Evolutionary conservation across 2,113 vertebrate species (phyloP).

Genomic region (Empidonax traillii): DNA sequence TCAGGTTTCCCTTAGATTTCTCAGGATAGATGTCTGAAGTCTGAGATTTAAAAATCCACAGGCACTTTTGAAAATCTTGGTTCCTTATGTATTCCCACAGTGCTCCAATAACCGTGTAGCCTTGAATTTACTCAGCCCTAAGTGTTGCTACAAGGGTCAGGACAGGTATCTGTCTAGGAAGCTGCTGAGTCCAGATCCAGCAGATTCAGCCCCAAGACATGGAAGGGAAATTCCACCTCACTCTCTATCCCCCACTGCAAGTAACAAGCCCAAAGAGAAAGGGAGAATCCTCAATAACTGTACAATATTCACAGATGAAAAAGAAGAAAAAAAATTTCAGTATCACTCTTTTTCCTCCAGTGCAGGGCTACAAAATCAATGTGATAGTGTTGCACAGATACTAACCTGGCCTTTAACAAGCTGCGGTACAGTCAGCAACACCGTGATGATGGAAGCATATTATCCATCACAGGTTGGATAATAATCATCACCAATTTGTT

Average conservation of each 20-base stretch:
- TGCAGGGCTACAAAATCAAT: not conserved
- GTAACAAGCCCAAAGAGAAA: not conserved
- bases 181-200: not conserved
- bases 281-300: not conserved
- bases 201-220: not conserved
- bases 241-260: not conserved
- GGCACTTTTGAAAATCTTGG: not conserved
- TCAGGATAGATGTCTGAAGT: not conserved
- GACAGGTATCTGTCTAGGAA: not conserved
- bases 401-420: not conserved
- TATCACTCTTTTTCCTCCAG: not conserved
- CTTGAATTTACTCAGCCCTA: not conserved
- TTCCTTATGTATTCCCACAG: not conserved
- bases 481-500: not conserved
- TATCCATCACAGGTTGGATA: not conserved
- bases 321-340: not conserved
- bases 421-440: not conserved
- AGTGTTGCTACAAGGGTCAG: not conserved
- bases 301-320: fast-evolving
- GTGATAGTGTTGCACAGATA: fast-evolving
- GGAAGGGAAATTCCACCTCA: not conserved
- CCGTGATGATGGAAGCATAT: fast-evolving
- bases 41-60: not conserved
- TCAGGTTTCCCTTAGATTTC: not conserved
- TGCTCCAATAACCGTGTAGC: not conserved